These are phyloP conservation scores for Loripinus fragilis DNA, from an alignment of 2,888 invertebrate species.

Conservation along the genomic window DNA sequence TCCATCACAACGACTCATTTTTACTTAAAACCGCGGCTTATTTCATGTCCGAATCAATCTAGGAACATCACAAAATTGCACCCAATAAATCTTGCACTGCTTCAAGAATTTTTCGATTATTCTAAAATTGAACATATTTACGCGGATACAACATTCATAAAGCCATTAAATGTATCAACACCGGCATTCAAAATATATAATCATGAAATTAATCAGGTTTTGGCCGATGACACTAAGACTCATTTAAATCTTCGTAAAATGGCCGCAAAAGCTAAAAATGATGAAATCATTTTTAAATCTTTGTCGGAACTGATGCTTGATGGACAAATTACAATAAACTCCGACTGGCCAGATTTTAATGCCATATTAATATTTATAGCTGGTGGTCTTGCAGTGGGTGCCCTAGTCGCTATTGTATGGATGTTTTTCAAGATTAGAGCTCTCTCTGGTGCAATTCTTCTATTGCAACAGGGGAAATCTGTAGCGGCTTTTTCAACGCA, in stretches of 20 bases:
- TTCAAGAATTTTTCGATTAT: conserved; percentile 41
- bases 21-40: conserved; percentile 17
- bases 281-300: conserved; percentile 22
- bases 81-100: conserved; percentile 34
- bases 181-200: conserved; percentile 39
- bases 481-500: background rate
- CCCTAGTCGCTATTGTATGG: background rate
- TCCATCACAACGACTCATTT: background rate
- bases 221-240: conserved; percentile 26
- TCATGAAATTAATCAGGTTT: conserved; percentile 27
- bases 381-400: background rate
- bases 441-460: background rate
- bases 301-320: conserved; percentile 27
- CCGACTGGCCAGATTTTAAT: conserved; percentile 26
- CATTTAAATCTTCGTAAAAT: conserved; percentile 35
- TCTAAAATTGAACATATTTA: conserved; percentile 17
- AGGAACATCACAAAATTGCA: conserved; percentile 29
- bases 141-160: conserved; percentile 30
- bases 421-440: conserved; percentile 5
- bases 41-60: conserved; percentile 15
- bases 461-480: background rate
- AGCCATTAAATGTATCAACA: conserved; percentile 25
- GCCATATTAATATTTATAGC: conserved; percentile 17
- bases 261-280: conserved; percentile 27
- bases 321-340: conserved; percentile 21